These are phyloP conservation scores for Eristalis pertinax DNA, from an alignment of 2,888 invertebrate species.

Conservation along the genomic window DNA sequence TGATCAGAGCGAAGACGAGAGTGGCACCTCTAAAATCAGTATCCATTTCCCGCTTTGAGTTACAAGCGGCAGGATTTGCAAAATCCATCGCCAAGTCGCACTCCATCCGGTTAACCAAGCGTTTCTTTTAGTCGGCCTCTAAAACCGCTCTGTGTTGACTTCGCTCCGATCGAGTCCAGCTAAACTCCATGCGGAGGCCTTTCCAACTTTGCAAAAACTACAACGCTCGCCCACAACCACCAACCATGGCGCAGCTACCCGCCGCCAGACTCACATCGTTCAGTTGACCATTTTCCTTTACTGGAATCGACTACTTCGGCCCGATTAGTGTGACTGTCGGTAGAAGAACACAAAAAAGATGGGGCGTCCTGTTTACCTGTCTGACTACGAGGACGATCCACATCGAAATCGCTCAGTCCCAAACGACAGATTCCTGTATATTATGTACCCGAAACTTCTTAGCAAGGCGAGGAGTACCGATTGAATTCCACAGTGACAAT, in stretches of 20 bases:
- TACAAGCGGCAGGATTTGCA: too few species aligned
- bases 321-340: background rate
- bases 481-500: slow-evolving; percentile 34
- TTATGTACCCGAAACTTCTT: background rate
- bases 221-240: background rate
- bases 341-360: background rate
- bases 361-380: background rate
- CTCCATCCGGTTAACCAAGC: too few species aligned
- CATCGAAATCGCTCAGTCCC: too few species aligned
- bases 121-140: too few species aligned
- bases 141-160: too few species aligned
- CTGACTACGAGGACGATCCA: too few species aligned
- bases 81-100: too few species aligned
- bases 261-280: background rate
- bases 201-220: background rate
- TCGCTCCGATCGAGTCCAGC: background rate
- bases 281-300: background rate
- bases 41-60: too few species aligned
- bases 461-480: background rate
- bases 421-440: too few species aligned
- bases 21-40: too few species aligned
- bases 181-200: background rate
- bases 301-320: background rate
- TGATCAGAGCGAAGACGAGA: too few species aligned
- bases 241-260: background rate